Percentiles rank a stretch among this genome's conserved stretches.
These are phyloP conservation scores for Irena cyanogastra DNA, from an alignment of 2,113 vertebrate genomes.

Conservation along the genomic window DNA sequence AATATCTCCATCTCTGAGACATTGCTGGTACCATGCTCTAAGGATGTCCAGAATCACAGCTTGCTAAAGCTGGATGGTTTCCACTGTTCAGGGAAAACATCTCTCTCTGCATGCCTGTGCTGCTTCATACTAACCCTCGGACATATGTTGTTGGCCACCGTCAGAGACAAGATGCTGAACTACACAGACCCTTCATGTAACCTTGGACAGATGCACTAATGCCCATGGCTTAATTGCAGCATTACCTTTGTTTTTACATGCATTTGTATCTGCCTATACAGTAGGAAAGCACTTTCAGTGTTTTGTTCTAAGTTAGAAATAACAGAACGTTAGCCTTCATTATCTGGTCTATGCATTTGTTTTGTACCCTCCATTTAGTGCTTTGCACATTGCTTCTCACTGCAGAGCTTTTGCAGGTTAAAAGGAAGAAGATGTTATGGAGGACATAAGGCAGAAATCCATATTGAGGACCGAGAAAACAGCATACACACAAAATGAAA, in stretches of 20 bases:
- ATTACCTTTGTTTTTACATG: background rate
- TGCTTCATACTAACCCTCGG: background rate
- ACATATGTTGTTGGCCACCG: too few relatives aligned
- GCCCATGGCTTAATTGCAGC: background rate
- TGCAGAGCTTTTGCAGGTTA: background rate
- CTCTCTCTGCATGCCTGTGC: background rate
- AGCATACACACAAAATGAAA: background rate
- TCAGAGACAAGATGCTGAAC: background rate
- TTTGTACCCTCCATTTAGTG: background rate
- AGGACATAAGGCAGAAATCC: background rate
- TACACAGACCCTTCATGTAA: background rate
- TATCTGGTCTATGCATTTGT: background rate
- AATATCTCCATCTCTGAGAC: background rate
- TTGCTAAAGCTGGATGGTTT: background rate
- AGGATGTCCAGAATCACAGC: background rate
- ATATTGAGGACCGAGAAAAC: background rate
- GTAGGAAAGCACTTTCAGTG: background rate
- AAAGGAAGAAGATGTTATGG: background rate
- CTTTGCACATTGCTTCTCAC: background rate
- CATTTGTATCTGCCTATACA: background rate
- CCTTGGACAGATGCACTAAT: background rate
- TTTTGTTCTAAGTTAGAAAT: background rate
- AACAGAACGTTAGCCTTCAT: background rate
- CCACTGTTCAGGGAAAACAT: background rate
- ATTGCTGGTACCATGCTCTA: background rate